Base-by-base conservation (phyloP, 2,888 invertebrate species). In the Hipparchia sbordonii region DNA sequence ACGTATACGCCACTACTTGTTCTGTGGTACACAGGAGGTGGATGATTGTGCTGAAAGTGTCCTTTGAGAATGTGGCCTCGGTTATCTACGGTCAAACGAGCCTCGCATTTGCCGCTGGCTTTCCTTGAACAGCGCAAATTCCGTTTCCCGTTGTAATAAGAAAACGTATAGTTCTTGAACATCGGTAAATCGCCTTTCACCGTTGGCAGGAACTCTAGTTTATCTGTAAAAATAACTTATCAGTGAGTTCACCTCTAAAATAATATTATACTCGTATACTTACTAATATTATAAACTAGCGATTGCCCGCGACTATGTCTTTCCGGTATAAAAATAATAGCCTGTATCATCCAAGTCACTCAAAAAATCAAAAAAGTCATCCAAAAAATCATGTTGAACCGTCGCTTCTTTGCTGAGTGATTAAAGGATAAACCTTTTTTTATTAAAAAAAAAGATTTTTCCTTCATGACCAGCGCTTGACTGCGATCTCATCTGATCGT, bases 121-220 rank as follows among this genome's bases (percentile, higher is more conserved):
- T 79, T 79, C 68, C 77, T 77, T 0, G 82, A 83, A 60, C 82
- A 83, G 46, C 77, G 76, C 12, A 80, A 70, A 33, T 73, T 72
- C 13, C 72, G 72, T n/a, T 76, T 77, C 0, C 76, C 76, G 3
- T 70, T 75, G 54, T 74, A 75, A 60, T 72, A 79, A 0, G 79
- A 78, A 61, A 79, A 82, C 0, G 79, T 77, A 45, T 81, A 77
- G 0, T 75, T 72, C 67, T 68, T 72, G 57, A 76, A 77, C 59
- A 75, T 68, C 6, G 76, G 61, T n/a, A 79, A 59, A 10, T 59
- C n/a, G 0, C 72, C 69, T 10, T 69, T 69, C 9, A 1, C 0
- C 23, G 69, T 72, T 52, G 68, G 65, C 33, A 69, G 12, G 48
- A 62, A 70, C n/a, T 62, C 12, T 7, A 71, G 5, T 56, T 62